Conservation (phyloP, 1,140 invertebrate species). For the Philotrypesis tridentata region DNA sequence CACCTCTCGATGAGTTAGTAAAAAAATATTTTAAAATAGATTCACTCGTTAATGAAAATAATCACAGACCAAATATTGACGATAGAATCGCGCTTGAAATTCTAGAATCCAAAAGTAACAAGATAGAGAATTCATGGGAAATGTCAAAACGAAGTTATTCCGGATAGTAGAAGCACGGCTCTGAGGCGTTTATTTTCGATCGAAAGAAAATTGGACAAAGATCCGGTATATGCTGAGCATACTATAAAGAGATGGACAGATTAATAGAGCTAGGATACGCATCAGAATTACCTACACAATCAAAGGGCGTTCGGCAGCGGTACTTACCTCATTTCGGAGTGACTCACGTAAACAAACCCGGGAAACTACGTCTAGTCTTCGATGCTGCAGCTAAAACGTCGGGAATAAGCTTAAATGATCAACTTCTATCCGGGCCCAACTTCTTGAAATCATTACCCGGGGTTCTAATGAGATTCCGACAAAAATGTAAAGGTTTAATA, state of each 20-base stretch:
- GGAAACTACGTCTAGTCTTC: constrained; percentile 55
- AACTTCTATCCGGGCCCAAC: constrained; percentile 57
- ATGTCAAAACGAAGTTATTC: constrained; percentile 6
- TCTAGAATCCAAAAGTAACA: background rate
- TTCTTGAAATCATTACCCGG: too few relatives aligned
- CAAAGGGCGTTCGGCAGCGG: background rate
- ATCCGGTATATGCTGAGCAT: constrained; percentile 30
- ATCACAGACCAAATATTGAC: background rate
- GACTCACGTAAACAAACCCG: constrained; percentile 53
- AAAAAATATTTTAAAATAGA: constrained; percentile 7
- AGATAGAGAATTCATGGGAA: constrained; percentile 34
- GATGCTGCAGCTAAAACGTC: constrained; percentile 53
- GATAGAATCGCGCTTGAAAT: background rate
- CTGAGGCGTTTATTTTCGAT: constrained; percentile 19
- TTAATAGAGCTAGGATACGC: constrained; percentile 51
- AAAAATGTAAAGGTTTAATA: constrained; percentile 51
- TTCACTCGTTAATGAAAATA: background rate
- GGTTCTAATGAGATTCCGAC: constrained; percentile 58
- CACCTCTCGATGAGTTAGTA: background rate
- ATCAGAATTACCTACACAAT: background rate
- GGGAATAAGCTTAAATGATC: constrained; percentile 55
- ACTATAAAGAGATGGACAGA: constrained; percentile 45
- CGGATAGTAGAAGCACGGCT: constrained; percentile 34
- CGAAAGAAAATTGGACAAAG: constrained; percentile 42
- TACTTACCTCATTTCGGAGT: constrained; percentile 59